A percentile compares a stretch with the other conserved stretches of the same genome.
These are phyloP conservation scores for Elgaria multicarinata DNA, from an alignment of 2,113 vertebrate genomes.

Conservation along the genomic window DNA sequence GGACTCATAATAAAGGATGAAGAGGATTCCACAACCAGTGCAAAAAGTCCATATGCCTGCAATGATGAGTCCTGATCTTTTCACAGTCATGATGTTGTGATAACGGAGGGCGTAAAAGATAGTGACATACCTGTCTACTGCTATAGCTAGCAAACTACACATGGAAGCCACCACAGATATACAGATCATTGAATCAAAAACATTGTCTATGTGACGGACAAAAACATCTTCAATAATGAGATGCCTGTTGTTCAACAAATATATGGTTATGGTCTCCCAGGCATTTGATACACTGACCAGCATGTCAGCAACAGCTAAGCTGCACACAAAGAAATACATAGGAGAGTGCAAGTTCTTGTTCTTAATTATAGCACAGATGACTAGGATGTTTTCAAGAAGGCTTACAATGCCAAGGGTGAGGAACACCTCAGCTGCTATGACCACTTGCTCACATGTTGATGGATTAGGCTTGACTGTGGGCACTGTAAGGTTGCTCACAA, in stretches of 20 bases:
- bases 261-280: constrained; percentile 94
- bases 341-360: constrained; percentile 97
- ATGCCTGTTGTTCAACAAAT: constrained; percentile 88
- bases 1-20: constrained; percentile 93
- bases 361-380: constrained; percentile 90
- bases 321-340: constrained; percentile 98
- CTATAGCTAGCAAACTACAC: constrained; percentile 94
- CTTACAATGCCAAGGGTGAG: constrained; percentile 92
- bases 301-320: constrained; percentile 95
- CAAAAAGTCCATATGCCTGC: constrained; percentile 92
- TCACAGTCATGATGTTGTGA: constrained; percentile 93
- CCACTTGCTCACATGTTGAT: constrained; percentile 84
- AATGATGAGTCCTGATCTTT: constrained; percentile 85
- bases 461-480: constrained; percentile 63
- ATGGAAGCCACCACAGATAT: constrained; percentile 97
- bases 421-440: constrained; percentile 86
- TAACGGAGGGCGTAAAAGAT: constrained; percentile 96
- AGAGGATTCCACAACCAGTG: constrained; percentile 90
- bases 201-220: constrained; percentile 92
- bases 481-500: constrained; percentile 64
- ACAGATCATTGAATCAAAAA: constrained; percentile 97
- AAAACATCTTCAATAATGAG: constrained; percentile 89
- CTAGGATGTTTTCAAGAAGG: constrained; percentile 94
- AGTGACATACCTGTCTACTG: constrained; percentile 92
- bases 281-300: constrained; percentile 93